A percentile compares a stretch with the other conserved stretches of the same genome.
Evolutionary conservation across 2,888 invertebrate genomes (phyloP).

Genomic region (Xestia rhomboidea): DNA sequence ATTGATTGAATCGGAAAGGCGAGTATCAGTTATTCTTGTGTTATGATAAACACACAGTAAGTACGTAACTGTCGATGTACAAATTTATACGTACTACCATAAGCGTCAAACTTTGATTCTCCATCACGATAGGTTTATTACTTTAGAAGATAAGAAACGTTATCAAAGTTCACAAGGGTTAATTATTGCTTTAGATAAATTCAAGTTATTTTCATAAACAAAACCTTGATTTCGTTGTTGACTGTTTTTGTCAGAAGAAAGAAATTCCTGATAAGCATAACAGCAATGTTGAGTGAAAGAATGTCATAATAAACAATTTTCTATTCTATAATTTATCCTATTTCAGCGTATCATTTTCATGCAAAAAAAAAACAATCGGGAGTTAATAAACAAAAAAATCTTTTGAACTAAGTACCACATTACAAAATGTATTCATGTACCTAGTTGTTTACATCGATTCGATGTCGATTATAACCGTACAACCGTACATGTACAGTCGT

Average conservation of each 20-base stretch:
- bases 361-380: background rate
- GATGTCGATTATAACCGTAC: background rate
- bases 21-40: background rate
- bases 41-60: background rate
- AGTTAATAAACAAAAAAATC: background rate
- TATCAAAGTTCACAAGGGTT: constrained; percentile 59
- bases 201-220: constrained; percentile 14
- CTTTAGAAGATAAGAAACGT: constrained; percentile 29
- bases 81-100: background rate
- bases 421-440: background rate
- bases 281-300: background rate
- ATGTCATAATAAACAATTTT: background rate
- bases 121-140: constrained; percentile 33
- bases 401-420: background rate
- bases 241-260: background rate
- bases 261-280: background rate
- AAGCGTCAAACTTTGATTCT: constrained; percentile 27
- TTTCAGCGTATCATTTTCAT: background rate
- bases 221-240: constrained; percentile 7
- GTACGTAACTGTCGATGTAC: constrained; percentile 3
- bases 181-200: constrained; percentile 41
- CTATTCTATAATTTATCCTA: background rate
- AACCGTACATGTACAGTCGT: no score
- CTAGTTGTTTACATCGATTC: background rate
- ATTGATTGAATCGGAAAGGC: constrained; percentile 13